Evolutionary conservation across 2,113 vertebrate genomes (phyloP), one percentile per base, ranked within the genome.

Genomic region (Toxotes jaculatrix): DNA sequence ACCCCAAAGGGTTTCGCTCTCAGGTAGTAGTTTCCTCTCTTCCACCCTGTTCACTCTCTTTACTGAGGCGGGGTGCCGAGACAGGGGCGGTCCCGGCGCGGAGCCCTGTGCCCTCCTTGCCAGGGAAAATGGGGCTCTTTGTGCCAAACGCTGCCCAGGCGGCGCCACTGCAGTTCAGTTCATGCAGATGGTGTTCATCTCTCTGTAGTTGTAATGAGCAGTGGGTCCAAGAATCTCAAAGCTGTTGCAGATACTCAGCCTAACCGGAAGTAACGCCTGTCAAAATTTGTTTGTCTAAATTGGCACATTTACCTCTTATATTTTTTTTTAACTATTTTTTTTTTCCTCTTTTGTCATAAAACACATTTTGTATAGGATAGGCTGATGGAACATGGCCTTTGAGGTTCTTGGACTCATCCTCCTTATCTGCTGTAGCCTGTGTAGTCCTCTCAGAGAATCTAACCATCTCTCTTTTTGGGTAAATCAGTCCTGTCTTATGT

Each of bases 11-110:
- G 95, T 96, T 88, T 96, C 95, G 94, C 95, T 95, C 92, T 96
- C 96, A 97, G 97, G 96, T 95, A 93, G 94, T 97, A 98, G 97
- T 95, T 96, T 96, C 93, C 93, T 94, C 94, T 97, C 93, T 94
- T 94, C 93, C 94, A 94, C 96, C 96, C 97, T 95, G 95, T 97
- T 97, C 96, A 97, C 97, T 96, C 97, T 93, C 93, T 93, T 91
- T 96, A 95, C 86, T 96, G 96, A 96, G 96, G 95, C 96, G 95
- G 95, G 96, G 96, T 93, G 92, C 93, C 85, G 80, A 91, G 90
- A 87, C 94, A 94, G 86, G 90, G 91, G 85, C 85, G 96, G 96
- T 95, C 96, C 96, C 95, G 93, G 96, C 95, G 95, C 96, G 94
- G 97, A 97, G 94, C 97, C 96, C 96, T 95, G 95, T 96, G 95